phyloP scores from a whole-genome alignment of 1,140 invertebrate species.

The Drosophila tani region DNA sequence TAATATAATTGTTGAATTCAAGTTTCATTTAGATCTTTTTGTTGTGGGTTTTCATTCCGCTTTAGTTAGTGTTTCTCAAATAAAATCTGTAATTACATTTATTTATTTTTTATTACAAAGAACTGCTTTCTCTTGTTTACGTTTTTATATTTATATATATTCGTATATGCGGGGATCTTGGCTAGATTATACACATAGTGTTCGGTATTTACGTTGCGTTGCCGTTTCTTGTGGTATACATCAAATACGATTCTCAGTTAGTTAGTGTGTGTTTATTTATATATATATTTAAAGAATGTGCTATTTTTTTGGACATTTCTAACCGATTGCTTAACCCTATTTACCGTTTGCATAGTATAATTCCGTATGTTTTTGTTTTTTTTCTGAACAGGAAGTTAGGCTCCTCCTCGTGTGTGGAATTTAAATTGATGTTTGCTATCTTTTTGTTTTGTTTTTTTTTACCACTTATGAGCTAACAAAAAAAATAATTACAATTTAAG shows the following conservation, averaged over 20 bases:
- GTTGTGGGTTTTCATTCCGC: constrained; percentile 5
- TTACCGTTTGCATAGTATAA: constrained; percentile 27
- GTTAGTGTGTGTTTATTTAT: constrained; percentile 25
- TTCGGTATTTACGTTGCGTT: constrained; percentile 26
- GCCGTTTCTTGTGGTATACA: constrained; percentile 57
- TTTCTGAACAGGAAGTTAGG: constrained; percentile 2
- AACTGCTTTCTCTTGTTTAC: constrained; percentile 29
- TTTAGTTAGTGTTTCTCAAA: constrained; percentile 45
- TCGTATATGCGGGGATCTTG: constrained; percentile 36
- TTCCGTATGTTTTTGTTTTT: not conserved
- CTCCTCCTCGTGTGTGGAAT: constrained; percentile 9
- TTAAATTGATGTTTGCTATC: constrained; percentile 19
- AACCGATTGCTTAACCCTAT: constrained; percentile 40
- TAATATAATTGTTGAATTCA: constrained; percentile 77
- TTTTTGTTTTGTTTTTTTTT: constrained; percentile 34
- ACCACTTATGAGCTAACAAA: constrained; percentile 61
- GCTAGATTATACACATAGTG: constrained; percentile 68
- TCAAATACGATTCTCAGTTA: constrained; percentile 62
- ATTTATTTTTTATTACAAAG: constrained; percentile 60
- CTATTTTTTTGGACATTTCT: constrained; percentile 67
- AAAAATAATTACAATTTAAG: constrained; percentile 65
- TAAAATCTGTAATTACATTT: constrained; percentile 63
- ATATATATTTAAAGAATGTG: constrained; percentile 59
- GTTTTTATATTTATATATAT: constrained; percentile 19
- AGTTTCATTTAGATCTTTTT: constrained; percentile 52